These are phyloP conservation scores for Drosophila hamatofila DNA, from an alignment of 2,888 invertebrate genomes.

Conservation along the genomic window DNA sequence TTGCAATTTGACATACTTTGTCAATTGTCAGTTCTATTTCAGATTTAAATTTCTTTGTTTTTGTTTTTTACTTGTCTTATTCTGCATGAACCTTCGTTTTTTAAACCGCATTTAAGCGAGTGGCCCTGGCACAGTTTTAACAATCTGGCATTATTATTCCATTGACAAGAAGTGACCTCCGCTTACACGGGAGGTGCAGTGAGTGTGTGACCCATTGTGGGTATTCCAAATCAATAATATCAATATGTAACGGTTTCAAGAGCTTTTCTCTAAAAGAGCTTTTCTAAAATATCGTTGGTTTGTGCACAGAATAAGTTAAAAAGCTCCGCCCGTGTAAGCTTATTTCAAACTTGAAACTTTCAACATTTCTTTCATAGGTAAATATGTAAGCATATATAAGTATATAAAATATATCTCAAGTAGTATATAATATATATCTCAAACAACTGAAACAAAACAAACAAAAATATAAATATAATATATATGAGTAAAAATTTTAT, in stretches of 20 bases:
- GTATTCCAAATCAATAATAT: conserved; percentile 44
- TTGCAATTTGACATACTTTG: conserved; percentile 26
- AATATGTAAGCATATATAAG: neutral
- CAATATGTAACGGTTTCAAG: conserved; percentile 16
- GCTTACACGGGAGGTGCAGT: neutral
- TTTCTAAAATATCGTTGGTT: conserved; percentile 40
- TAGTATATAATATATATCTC: no score
- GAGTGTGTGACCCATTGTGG: neutral
- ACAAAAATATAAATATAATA: neutral
- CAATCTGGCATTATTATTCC: conserved; percentile 13
- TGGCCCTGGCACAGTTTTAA: conserved; percentile 39
- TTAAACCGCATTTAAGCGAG: conserved; percentile 1
- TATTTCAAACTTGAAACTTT: neutral
- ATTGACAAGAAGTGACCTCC: conserved; percentile 20
- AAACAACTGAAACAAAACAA: neutral
- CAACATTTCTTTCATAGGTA: neutral
- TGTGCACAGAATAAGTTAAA: conserved; percentile 23
- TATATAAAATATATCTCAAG: neutral
- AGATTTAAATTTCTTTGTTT: neutral
- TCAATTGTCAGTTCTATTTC: neutral
- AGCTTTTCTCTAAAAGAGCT: conserved; percentile 8
- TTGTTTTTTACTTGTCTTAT: neutral
- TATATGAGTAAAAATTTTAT: neutral
- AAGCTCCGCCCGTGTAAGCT: conserved; percentile 9
- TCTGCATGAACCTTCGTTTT: conserved; percentile 1